Evolutionary conservation across 1,140 invertebrate genomes (phyloP), one percentile per base, ranked within the genome.

Genomic region (Hylaeus volcanicus): DNA sequence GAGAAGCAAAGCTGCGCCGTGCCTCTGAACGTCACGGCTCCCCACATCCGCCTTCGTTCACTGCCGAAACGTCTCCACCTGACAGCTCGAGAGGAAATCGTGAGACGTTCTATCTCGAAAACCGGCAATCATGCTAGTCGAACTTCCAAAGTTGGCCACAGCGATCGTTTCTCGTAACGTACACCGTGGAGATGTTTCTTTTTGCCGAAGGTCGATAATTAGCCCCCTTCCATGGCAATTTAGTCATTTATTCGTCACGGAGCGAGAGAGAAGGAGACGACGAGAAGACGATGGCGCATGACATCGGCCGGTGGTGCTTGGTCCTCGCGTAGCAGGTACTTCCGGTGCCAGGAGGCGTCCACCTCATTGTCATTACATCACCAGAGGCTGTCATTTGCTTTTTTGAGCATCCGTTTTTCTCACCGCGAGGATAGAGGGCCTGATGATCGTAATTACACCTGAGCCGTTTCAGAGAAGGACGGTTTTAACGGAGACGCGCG

Each of bases 311-410:
- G 48, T 64, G 61, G 56, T 73, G 81, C 63, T 78, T 77, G 71
- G 74, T 80, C 75, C 86, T 82, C 58, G 51, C 53, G 68, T 82
- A 77, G 75, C 86, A 73, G 76, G 65, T 64, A 88, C 82, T 88
- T 88, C 87, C 87, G 86, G 87, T 88, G 84, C 70, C 87, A 75
- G 71, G 51, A 85, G 81, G 76, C 82, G 71, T 73, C 72, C 64
- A 84, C 61, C 84, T 88, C 84, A 89, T 88, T 88, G 86, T 88
- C 86, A 87, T 88, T 89, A 89, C 87, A 78, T 88, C 87, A 88
- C 86, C 81, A 81, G 81, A 88, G 78, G 43, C 84, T 88, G 86
- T 88, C 84, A 88, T 88, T 86, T 86, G 75, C 45, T 88, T 86
- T 88, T 88, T 88, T 70, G 86, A 77, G 76, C 86, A 77, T 88